phyloP scores from a whole-genome alignment of 2,888 invertebrate genomes.

The Troilus luridus region DNA sequence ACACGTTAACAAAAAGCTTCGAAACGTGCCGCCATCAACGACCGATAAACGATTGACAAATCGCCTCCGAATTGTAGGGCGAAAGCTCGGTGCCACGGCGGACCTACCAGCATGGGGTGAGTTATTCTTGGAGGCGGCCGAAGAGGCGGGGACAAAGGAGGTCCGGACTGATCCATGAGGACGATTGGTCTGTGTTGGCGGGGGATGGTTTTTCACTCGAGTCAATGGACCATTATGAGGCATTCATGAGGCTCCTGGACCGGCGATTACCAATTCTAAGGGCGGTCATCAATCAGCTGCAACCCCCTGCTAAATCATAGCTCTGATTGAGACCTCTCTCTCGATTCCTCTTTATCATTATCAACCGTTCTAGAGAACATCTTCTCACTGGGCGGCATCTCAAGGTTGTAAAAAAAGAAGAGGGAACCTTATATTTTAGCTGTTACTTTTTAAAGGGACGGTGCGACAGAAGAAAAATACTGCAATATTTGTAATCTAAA shows the following conservation, averaged over 20 bases:
- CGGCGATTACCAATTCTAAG: conserved; percentile 49
- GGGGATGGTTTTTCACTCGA: conserved; percentile 46
- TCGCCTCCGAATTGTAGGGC: conserved; percentile 14
- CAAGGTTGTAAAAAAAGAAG: not conserved
- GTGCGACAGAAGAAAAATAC: too few species aligned
- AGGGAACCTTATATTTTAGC: not conserved
- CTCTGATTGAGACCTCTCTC: conserved; percentile 38
- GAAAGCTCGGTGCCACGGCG: not conserved
- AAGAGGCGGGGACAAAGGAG: not conserved
- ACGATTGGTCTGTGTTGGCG: conserved; percentile 46
- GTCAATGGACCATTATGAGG: conserved; percentile 49
- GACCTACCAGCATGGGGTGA: conserved; percentile 34
- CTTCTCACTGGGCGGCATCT: not conserved
- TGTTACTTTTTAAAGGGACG: not conserved
- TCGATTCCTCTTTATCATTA: not conserved
- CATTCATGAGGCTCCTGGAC: conserved; percentile 47
- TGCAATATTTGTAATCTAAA: too few species aligned
- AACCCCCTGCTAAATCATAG: conserved; percentile 43
- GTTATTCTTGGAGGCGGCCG: conserved; percentile 26
- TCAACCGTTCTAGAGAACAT: not conserved
- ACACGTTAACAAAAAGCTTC: conserved; percentile 38
- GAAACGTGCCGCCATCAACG: conserved; percentile 33
- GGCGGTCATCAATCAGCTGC: conserved; percentile 21
- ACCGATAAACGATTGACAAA: conserved; percentile 49
- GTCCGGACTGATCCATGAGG: conserved; percentile 28